These are phyloP conservation scores for Glaucomys volans DNA, from an alignment of 2,113 vertebrate species.

Conservation along the genomic window DNA sequence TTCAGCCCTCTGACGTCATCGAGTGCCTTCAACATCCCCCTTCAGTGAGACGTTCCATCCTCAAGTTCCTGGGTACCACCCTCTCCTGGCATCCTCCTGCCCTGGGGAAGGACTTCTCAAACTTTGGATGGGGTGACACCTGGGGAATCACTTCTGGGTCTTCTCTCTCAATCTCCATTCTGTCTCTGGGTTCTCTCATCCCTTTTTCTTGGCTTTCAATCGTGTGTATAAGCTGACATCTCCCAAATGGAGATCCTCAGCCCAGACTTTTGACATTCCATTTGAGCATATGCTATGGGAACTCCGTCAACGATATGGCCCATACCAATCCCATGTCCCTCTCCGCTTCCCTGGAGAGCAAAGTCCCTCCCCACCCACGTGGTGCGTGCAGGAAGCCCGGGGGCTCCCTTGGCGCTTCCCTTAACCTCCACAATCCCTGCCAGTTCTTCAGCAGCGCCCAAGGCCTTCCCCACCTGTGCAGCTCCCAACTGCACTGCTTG, in stretches of 20 bases:
- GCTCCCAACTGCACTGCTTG: too few species aligned
- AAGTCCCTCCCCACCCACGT: too few species aligned
- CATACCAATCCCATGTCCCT: background rate
- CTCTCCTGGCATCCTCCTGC: background rate
- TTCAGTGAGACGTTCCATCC: background rate
- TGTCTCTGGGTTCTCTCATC: background rate
- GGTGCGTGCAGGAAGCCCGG: too few species aligned
- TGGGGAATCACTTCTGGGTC: too few species aligned
- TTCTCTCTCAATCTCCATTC: background rate
- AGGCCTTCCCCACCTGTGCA: background rate
- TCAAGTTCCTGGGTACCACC: background rate
- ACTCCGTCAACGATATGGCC: background rate
- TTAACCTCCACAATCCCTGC: background rate
- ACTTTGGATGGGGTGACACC: background rate
- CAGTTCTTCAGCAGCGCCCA: background rate
- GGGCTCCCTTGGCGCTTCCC: background rate
- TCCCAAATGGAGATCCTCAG: background rate
- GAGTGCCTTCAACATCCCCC: rapidly evolving
- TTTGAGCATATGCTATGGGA: background rate
- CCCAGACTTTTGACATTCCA: background rate
- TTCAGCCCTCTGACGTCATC: background rate
- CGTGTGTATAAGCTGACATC: background rate
- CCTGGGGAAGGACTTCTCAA: rapidly evolving
- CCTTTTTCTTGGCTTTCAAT: background rate
- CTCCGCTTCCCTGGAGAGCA: too few species aligned